Evolutionary conservation across 1,140 invertebrate genomes (phyloP), one percentile per base, ranked within the genome.

Genomic region (Brachionus calyciflorus): DNA sequence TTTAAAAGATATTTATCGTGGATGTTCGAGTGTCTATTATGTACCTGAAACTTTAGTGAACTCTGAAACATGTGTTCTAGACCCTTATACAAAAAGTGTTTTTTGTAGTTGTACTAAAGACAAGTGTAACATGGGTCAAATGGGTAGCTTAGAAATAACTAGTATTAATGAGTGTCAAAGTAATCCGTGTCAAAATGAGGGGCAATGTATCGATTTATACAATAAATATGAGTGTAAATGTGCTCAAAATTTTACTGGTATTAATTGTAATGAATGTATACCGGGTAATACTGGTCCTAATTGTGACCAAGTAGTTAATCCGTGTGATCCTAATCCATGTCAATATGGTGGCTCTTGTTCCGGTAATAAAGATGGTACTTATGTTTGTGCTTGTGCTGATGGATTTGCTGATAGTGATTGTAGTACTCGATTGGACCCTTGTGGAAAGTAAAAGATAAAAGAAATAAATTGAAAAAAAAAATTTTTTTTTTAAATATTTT

Each of bases 101-200:
- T 73, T 73, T 55, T 73, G 69, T 33, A 37, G 28, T 51, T 73
- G 69, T 41, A 49, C 49, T 21, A 17, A 21, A 49, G 46, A 73
- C 21, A 37, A 37, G 10, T 73, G 69, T 21, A 73, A 73, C 26
- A 17, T 12, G 21, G 69, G 68, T 17, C 14, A 73, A 37, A 73
- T 73, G 26, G 51, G 51, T 4, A 51, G 19, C 10, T 4, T 73
- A 0, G 37, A 40, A 65, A 44, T 65, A 44, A 17, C 19, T 3
- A 65, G 60, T 65, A 63, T 80, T 6, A 68, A 81, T 69, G 93
- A 96, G 83, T 99, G 96, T 82, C 95, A 94, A 81, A 94, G 92
- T 0, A 92, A 91, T 80, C 94, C 95, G 0, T 99, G 96, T 82
- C 85, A 89, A 77, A 93, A 96, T 82, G 91, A 91, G 33, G 94